Conservation (phyloP, 2,113 vertebrate species). For the Gnathonemus longibarbis region DNA sequence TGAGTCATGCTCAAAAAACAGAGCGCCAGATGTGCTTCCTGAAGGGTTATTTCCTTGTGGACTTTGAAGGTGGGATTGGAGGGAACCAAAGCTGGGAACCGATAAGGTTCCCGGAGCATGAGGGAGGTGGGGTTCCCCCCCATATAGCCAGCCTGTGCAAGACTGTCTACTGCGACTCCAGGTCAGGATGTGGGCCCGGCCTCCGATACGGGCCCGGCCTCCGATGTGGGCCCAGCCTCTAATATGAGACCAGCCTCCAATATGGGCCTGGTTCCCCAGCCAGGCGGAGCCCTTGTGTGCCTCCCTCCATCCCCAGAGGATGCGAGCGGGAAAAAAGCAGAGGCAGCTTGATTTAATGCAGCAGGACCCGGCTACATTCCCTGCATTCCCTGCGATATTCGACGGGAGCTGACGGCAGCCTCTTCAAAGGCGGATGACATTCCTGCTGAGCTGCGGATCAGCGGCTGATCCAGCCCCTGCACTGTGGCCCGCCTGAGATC, state of each 20-base stretch:
- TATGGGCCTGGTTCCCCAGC: not conserved
- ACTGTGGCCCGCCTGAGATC: not conserved
- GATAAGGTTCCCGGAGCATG: not conserved
- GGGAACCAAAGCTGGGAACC: not conserved
- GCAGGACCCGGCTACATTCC: constrained; percentile 55
- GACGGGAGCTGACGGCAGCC: constrained; percentile 49
- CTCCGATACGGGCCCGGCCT: no score
- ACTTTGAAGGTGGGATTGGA: not conserved
- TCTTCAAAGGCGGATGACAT: constrained; percentile 58
- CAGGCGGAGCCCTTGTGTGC: constrained; percentile 27
- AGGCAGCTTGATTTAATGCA: constrained; percentile 56
- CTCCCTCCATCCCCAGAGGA: constrained; percentile 39
- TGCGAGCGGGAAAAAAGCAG: constrained; percentile 46
- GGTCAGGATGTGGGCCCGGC: not conserved
- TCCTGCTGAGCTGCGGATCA: constrained; percentile 57
- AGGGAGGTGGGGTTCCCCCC: not conserved
- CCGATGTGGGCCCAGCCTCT: not conserved
- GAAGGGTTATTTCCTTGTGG: not conserved
- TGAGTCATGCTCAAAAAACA: not conserved
- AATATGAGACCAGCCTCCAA: not conserved
- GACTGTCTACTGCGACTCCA: not conserved
- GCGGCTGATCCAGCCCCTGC: constrained; percentile 34
- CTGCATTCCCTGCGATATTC: constrained; percentile 56
- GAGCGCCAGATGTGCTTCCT: not conserved
- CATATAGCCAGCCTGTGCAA: not conserved